Conservation (phyloP, 1,140 invertebrate species). For the Acyrthosiphon pisum region DNA sequence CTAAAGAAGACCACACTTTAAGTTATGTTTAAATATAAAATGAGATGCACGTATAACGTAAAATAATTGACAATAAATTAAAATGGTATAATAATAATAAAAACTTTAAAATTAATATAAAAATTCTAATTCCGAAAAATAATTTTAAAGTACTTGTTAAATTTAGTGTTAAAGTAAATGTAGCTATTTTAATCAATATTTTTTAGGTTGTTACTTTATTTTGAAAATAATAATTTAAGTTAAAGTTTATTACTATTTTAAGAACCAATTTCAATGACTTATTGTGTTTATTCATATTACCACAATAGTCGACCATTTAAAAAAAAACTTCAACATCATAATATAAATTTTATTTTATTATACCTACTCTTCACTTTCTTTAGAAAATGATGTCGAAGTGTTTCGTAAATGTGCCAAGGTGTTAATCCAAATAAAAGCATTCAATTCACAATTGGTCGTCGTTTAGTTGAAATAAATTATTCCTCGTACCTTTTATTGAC, state of each 20-base stretch:
- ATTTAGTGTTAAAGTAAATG: neutral
- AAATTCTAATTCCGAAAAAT: too few relatives aligned
- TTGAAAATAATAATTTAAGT: neutral
- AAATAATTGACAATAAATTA: too few relatives aligned
- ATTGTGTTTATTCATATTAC: neutral
- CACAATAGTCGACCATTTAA: neutral
- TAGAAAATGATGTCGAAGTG: neutral
- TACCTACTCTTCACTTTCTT: neutral
- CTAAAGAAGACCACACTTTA: too few relatives aligned
- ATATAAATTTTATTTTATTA: neutral
- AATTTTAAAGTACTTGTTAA: neutral
- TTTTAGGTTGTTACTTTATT: neutral
- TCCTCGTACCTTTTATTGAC: neutral
- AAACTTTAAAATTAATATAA: neutral
- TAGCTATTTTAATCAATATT: neutral
- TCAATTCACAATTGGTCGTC: neutral
- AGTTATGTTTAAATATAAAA: too few relatives aligned
- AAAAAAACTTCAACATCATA: neutral
- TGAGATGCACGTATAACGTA: too few relatives aligned
- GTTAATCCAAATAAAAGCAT: slow-evolving; percentile 53
- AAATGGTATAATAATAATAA: too few relatives aligned
- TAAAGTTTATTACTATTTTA: neutral
- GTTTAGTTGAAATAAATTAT: neutral
- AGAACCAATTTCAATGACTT: neutral
- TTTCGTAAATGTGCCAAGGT: neutral